Percentiles rank a stretch among this genome's conserved stretches.
Conservation (phyloP, 2,797 vertebrate species). For the Apodemus agrarius region DNA sequence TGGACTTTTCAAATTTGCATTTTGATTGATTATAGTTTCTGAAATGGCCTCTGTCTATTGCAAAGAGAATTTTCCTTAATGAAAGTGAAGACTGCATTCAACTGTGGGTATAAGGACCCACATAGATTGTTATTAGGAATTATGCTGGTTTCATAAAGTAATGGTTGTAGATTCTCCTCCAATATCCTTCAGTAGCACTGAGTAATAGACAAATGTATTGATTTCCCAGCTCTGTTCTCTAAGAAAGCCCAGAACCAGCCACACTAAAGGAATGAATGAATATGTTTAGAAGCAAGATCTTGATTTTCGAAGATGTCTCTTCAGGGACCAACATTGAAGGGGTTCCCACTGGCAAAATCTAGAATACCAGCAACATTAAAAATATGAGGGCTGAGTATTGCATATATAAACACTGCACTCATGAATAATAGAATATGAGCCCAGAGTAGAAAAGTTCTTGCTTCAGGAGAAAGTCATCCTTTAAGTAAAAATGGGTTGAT, state of each 20-base stretch:
- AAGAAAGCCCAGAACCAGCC: background rate
- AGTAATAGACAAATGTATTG: background rate
- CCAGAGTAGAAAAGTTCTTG: background rate
- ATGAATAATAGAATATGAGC: background rate
- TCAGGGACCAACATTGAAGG: background rate
- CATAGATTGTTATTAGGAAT: background rate
- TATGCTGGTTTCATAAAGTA: background rate
- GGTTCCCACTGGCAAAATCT: background rate
- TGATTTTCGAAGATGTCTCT: background rate
- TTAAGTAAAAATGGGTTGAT: background rate
- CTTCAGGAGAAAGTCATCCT: background rate
- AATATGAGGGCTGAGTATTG: background rate
- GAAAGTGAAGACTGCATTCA: background rate
- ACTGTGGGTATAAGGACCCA: background rate
- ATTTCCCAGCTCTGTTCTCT: background rate
- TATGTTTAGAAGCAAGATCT: background rate
- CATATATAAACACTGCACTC: background rate
- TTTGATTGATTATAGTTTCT: background rate
- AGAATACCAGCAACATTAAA: background rate
- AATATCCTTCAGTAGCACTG: background rate
- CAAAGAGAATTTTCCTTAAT: background rate
- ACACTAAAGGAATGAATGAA: background rate
- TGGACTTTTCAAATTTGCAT: background rate
- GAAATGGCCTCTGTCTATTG: background rate
- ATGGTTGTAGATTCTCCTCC: background rate